Percentiles rank a stretch among this genome's conserved stretches.
phyloP scores from a whole-genome alignment of 2,113 vertebrate species.

The Lepisosteus oculatus region DNA sequence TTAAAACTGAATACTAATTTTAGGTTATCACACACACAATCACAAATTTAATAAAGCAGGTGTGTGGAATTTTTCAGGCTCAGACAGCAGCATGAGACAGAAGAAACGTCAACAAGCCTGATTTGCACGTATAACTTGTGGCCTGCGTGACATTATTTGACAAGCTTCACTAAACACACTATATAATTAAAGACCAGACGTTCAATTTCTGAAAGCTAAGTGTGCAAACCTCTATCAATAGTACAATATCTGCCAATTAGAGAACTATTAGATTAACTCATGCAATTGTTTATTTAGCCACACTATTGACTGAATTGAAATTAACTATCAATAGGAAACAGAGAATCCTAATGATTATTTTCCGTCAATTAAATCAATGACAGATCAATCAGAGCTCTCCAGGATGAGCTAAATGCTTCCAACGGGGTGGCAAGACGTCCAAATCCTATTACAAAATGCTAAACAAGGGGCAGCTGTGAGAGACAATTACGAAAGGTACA shows the following conservation, averaged over 20 bases:
- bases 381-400: constrained; percentile 79
- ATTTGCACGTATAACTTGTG: neutral
- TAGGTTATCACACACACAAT: too few relatives aligned
- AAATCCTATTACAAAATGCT: constrained; percentile 79
- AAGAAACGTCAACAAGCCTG: neutral
- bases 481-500: constrained; percentile 65
- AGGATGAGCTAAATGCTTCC: constrained; percentile 73
- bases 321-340: constrained; percentile 80
- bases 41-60: too few relatives aligned
- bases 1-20: too few relatives aligned
- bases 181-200: constrained; percentile 56
- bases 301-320: constrained; percentile 74
- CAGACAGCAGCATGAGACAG: too few relatives aligned
- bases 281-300: constrained; percentile 67
- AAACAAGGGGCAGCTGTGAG: constrained; percentile 73
- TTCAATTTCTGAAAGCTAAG: constrained; percentile 74
- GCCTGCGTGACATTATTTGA: constrained; percentile 8
- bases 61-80: too few relatives aligned
- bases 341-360: constrained; percentile 69
- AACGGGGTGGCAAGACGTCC: constrained; percentile 68
- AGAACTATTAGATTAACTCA: constrained; percentile 79
- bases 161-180: constrained; percentile 1
- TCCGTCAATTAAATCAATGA: constrained; percentile 84
- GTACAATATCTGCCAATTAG: constrained; percentile 75
- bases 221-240: constrained; percentile 76